Conservation (phyloP, 2,113 vertebrate genomes). For the Sardina pilchardus region DNA sequence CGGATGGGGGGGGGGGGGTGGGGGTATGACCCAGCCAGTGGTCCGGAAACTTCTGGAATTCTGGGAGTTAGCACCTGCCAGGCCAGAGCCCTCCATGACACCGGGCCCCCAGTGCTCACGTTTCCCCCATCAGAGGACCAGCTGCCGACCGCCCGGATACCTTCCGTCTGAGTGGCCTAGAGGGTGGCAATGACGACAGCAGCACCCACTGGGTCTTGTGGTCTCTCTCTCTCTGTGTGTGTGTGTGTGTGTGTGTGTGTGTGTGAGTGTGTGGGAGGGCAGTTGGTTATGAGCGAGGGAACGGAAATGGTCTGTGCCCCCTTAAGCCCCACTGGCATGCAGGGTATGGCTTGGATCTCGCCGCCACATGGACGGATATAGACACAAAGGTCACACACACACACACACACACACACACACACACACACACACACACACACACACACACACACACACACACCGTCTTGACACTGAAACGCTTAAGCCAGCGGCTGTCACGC, state of each 20-base stretch:
- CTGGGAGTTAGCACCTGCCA: neutral
- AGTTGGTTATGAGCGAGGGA: constrained; percentile 61
- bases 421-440: constrained; percentile 5
- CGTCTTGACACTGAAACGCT: neutral
- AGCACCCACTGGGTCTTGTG: neutral
- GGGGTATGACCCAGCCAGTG: neutral
- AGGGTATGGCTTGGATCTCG: constrained; percentile 42
- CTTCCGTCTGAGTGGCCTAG: neutral
- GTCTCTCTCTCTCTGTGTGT: constrained; percentile 19
- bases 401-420: neutral
- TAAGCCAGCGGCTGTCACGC: constrained; percentile 18
- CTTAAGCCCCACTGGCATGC: constrained; percentile 38
- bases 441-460: neutral
- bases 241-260: constrained; percentile 29
- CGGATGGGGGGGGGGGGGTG: neutral
- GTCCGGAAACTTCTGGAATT: constrained; percentile 6
- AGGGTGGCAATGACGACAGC: constrained; percentile 2
- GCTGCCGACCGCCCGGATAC: neutral
- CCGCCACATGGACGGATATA: constrained; percentile 42
- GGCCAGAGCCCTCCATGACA: neutral
- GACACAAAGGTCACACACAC: constrained; percentile 39
- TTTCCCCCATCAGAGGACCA: neutral
- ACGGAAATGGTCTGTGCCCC: constrained; percentile 45
- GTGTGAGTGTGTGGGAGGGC: constrained; percentile 33
- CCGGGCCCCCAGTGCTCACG: neutral